Percentiles rank a stretch among this genome's conserved stretches.
Conservation (phyloP, 2,797 vertebrate genomes). For the Sphenodon punctatus region DNA sequence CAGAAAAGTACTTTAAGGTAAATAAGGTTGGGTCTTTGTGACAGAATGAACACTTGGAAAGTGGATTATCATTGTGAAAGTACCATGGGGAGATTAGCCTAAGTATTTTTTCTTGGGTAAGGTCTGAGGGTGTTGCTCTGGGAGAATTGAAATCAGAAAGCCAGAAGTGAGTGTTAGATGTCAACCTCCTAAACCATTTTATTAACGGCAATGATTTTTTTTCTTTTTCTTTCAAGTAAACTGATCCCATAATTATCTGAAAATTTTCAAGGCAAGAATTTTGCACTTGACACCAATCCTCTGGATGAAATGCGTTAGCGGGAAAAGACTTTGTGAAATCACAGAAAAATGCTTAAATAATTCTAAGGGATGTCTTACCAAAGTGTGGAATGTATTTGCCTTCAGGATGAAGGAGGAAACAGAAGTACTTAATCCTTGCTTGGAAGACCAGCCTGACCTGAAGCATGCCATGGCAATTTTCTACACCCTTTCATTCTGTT, state of each 20-base stretch:
- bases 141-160: too few species aligned
- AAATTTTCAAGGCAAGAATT: background rate
- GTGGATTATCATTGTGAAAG: too few species aligned
- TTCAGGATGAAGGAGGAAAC: background rate
- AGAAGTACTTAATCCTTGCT: background rate
- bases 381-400: background rate
- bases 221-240: background rate
- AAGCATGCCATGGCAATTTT: constrained; percentile 21
- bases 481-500: constrained; percentile 18
- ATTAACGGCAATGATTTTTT: background rate
- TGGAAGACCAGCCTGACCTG: background rate
- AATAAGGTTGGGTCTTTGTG: too few species aligned
- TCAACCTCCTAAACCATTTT: background rate
- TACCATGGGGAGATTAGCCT: too few species aligned
- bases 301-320: background rate
- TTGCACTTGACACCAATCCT: background rate
- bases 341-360: background rate
- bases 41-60: too few species aligned
- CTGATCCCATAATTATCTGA: background rate
- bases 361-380: background rate
- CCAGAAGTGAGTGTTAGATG: background rate
- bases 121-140: too few species aligned
- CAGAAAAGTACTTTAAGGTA: too few species aligned
- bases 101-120: too few species aligned
- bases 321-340: background rate